phyloP scores from a whole-genome alignment of 2,113 vertebrate genomes.

The Puffinus mauretanicus region DNA sequence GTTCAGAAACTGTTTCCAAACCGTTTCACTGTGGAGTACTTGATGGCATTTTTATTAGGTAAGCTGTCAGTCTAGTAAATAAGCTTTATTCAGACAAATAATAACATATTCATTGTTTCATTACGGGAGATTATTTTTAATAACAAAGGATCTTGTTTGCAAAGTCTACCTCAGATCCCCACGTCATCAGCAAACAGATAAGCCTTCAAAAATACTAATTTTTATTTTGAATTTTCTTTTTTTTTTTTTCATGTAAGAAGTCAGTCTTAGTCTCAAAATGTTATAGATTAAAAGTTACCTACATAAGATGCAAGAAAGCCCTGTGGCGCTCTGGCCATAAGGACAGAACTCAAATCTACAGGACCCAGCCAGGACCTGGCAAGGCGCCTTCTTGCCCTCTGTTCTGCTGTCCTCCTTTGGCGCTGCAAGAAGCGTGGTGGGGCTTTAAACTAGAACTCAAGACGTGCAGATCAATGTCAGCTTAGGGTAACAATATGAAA shows the following conservation, averaged over 20 bases:
- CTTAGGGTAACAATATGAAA: not conserved
- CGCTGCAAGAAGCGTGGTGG: fast-evolving
- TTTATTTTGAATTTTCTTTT: not conserved
- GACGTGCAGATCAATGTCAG: fast-evolving
- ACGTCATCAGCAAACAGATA: not conserved
- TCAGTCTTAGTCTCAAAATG: not conserved
- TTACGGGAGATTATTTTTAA: not conserved
- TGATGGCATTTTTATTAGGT: not conserved
- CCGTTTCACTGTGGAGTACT: not conserved
- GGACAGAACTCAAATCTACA: not conserved
- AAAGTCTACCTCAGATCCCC: not conserved
- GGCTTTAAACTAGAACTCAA: not conserved
- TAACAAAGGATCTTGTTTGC: not conserved
- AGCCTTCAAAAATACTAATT: not conserved
- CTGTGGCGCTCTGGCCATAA: not conserved
- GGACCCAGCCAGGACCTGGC: not conserved
- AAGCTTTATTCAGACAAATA: not conserved
- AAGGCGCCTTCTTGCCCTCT: not conserved
- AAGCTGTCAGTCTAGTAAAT: not conserved
- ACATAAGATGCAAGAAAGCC: not conserved
- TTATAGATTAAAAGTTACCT: not conserved
- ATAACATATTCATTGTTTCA: not conserved
- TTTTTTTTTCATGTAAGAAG: not conserved
- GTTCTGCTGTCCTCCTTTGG: not conserved
- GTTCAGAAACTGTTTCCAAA: not conserved